phyloP scores from a whole-genome alignment of 2,888 invertebrate genomes.

The Ligdia adustata region DNA sequence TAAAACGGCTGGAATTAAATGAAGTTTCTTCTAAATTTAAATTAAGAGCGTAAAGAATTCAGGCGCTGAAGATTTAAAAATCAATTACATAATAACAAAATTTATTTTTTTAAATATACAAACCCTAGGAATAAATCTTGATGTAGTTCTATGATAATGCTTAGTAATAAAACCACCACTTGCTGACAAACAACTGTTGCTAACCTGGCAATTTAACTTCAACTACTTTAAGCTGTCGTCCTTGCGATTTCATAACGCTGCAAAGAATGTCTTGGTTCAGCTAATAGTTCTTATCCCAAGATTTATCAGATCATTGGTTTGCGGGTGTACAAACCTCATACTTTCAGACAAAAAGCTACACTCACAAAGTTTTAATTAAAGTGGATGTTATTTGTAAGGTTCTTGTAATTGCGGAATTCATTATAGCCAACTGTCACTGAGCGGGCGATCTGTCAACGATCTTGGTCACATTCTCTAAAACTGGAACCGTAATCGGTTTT shows the following conservation, averaged over 20 bases:
- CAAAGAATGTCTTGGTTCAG: constrained; percentile 46
- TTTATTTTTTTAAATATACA: too few relatives aligned
- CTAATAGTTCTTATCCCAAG: constrained; percentile 54
- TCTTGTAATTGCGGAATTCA: constrained; percentile 52
- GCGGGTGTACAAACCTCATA: constrained; percentile 36
- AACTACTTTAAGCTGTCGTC: constrained; percentile 25
- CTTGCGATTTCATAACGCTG: constrained; percentile 47
- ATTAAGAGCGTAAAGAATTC: too few relatives aligned
- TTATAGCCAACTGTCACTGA: constrained; percentile 49
- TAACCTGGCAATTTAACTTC: constrained; percentile 6
- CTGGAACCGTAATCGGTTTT: constrained; percentile 39
- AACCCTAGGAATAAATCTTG: too few relatives aligned
- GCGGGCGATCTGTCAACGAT: constrained; percentile 50
- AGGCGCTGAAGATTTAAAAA: too few relatives aligned
- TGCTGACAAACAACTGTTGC: background rate
- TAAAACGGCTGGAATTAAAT: too few relatives aligned
- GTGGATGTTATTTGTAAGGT: constrained; percentile 34
- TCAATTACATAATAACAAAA: too few relatives aligned
- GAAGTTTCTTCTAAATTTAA: too few relatives aligned
- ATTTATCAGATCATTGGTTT: constrained; percentile 53
- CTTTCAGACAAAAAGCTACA: constrained; percentile 29
- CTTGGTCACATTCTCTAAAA: constrained; percentile 43
- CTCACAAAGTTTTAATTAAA: constrained; percentile 32
- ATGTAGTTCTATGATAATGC: too few relatives aligned
- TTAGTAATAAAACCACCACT: background rate